Percentiles rank a stretch among this genome's conserved stretches.
phyloP scores from a whole-genome alignment of 2,113 vertebrate genomes.

The Parus major region DNA sequence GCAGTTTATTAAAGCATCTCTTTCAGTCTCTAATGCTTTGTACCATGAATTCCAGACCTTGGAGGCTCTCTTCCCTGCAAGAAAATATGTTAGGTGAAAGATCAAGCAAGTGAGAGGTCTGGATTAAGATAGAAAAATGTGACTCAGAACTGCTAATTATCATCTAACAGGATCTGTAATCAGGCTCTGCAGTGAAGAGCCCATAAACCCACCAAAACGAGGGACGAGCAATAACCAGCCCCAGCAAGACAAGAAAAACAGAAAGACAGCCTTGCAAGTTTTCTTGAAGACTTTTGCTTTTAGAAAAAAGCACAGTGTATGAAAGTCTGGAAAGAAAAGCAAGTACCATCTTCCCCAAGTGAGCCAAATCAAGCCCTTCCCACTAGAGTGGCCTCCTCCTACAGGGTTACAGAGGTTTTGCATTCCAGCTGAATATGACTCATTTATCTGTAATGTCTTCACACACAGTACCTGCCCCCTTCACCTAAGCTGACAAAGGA shows the following conservation, averaged over 20 bases:
- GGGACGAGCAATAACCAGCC: not conserved
- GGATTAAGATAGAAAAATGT: not conserved
- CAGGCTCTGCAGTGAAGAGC: not conserved
- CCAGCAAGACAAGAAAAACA: not conserved
- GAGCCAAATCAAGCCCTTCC: not conserved
- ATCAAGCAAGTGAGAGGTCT: not conserved
- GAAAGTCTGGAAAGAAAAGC: not conserved
- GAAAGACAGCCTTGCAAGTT: not conserved
- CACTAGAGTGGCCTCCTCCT: not conserved
- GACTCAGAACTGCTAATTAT: not conserved
- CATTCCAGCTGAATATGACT: not conserved
- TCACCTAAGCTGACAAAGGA: not conserved
- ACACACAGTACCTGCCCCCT: not conserved
- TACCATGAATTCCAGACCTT: not conserved
- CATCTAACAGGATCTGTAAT: not conserved
- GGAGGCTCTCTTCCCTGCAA: not conserved
- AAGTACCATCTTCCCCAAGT: not conserved
- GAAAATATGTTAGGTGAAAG: not conserved
- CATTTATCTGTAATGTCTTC: not conserved
- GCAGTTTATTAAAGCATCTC: conserved; percentile 18
- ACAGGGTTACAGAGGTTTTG: not conserved
- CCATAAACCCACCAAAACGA: not conserved
- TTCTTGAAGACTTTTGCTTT: not conserved
- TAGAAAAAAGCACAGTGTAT: not conserved
- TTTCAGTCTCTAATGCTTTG: not conserved